A percentile compares a stretch with the other conserved stretches of the same genome.
These are phyloP conservation scores for Petrolisthes manimaculis DNA, from an alignment of 2,888 invertebrate genomes.

Conservation along the genomic window DNA sequence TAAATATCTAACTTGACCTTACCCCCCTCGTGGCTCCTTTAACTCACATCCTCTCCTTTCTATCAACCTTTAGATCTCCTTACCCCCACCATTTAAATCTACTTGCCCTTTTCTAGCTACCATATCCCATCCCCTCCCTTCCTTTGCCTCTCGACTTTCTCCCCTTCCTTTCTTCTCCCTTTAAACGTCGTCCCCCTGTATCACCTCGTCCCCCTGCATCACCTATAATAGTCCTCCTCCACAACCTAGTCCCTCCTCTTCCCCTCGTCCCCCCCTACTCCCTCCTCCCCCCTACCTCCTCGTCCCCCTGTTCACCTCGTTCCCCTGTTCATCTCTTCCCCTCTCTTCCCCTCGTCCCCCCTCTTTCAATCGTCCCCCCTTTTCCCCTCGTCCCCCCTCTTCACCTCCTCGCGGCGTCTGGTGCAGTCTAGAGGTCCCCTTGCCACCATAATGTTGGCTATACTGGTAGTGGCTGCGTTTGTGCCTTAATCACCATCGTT, in stretches of 20 bases:
- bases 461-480: constrained; percentile 24
- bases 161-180: background rate
- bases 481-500: constrained; percentile 36
- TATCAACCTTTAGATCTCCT: background rate
- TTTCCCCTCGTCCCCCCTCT: background rate
- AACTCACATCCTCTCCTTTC: background rate
- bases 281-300: constrained; percentile 13
- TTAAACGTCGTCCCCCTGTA: background rate
- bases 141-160: background rate
- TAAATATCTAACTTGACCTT: too few relatives aligned
- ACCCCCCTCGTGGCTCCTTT: background rate
- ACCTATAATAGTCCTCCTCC: background rate
- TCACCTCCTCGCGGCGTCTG: constrained; percentile 11
- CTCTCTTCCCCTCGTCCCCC: background rate
- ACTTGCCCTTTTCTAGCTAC: background rate
- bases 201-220: background rate
- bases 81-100: background rate
- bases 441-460: constrained; percentile 33
- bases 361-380: background rate
- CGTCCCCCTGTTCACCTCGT: background rate
- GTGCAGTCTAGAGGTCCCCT: constrained; percentile 32
- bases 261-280: constrained; percentile 16
- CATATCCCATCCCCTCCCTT: background rate
- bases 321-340: background rate
- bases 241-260: background rate